phyloP scores from a whole-genome alignment of 2,797 vertebrate species.

The Pipistrellus pipistrellus region DNA sequence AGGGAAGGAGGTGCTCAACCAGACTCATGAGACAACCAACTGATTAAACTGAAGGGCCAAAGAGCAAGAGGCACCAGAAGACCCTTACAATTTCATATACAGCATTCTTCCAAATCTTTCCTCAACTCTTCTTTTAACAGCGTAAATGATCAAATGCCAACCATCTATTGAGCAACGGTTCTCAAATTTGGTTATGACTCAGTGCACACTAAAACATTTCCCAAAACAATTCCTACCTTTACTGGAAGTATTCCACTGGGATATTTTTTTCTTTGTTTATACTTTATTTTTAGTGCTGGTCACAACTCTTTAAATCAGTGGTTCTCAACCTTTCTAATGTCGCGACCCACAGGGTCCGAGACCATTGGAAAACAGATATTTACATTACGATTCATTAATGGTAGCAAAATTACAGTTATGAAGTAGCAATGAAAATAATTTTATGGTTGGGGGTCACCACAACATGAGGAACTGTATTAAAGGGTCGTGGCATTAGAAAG shows the following conservation, averaged over 20 bases:
- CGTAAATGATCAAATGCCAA: not conserved
- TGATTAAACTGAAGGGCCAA: not conserved
- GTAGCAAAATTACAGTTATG: no score
- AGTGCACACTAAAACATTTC: not conserved
- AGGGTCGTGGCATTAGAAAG: no score
- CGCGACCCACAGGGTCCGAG: no score
- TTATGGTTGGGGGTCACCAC: no score
- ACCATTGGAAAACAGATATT: no score
- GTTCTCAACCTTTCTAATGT: no score
- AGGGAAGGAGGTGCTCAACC: not conserved
- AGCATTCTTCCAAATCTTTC: not conserved
- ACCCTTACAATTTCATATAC: not conserved
- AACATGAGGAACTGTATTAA: no score
- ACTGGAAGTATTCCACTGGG: not conserved
- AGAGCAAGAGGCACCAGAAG: not conserved
- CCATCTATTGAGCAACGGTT: not conserved
- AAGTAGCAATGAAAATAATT: no score
- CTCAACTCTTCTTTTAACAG: constrained; percentile 7
- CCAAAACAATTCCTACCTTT: not conserved
- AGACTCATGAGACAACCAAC: not conserved
- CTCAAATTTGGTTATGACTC: not conserved
- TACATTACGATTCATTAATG: no score
- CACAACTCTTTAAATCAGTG: not conserved
- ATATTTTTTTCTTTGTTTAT: not conserved
- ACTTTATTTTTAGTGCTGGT: not conserved